Evolutionary conservation across 23 tunicate genomes (phyloP).

Genomic region (Trididemnum clinides): DNA sequence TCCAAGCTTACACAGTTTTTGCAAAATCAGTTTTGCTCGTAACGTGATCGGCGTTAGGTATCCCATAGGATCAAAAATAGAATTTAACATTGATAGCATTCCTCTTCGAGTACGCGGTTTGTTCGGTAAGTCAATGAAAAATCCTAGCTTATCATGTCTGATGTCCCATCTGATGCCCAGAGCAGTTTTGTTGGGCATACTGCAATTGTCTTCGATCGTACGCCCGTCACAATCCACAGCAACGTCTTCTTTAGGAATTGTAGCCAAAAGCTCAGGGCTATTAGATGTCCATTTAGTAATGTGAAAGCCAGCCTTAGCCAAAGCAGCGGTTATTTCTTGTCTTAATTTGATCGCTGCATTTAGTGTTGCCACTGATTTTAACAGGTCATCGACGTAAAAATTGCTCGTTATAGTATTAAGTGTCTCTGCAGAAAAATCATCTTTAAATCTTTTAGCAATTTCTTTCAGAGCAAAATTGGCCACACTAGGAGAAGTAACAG

Average conservation of each 20-base stretch:
- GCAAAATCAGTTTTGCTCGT: not conserved
- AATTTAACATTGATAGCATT: not conserved
- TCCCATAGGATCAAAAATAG: not conserved
- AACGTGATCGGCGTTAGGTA: not conserved
- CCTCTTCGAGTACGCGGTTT: not conserved
- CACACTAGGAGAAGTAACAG: not conserved
- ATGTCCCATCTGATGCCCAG: not conserved
- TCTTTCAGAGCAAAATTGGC: not conserved
- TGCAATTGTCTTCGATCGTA: not conserved
- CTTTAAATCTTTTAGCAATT: not conserved
- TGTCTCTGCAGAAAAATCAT: not conserved
- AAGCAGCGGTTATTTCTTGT: not conserved
- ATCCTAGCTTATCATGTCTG: not conserved
- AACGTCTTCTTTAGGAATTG: not conserved
- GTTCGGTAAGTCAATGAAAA: not conserved
- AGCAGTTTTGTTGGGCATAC: not conserved
- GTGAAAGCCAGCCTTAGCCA: not conserved
- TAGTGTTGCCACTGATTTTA: not conserved
- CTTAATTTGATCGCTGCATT: not conserved
- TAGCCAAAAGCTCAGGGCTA: not conserved
- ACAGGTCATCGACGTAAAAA: conserved; percentile 28
- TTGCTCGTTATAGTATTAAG: not conserved
- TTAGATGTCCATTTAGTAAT: conserved; percentile 22
- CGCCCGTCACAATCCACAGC: not conserved
- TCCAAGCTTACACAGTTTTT: not conserved